A percentile compares a stretch with the other conserved stretches of the same genome.
These are phyloP conservation scores for Indri indri DNA, from an alignment of 2,113 vertebrate species.

Conservation along the genomic window DNA sequence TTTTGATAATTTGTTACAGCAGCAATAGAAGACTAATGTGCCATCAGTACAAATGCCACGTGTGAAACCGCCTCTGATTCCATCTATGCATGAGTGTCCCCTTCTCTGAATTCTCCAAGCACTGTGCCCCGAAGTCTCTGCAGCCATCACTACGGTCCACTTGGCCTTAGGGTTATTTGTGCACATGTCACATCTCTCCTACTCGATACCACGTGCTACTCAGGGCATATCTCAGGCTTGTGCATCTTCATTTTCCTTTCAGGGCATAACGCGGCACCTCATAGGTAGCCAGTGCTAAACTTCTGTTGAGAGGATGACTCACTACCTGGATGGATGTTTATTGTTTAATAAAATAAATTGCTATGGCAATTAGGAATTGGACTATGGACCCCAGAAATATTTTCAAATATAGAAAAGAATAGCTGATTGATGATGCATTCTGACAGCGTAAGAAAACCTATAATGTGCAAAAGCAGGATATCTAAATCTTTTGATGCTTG, in stretches of 20 bases:
- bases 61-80: not conserved
- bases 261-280: not conserved
- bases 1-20: not conserved
- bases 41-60: not conserved
- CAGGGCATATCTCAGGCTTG: not conserved
- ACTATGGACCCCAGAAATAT: not conserved
- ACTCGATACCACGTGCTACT: not conserved
- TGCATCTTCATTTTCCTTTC: not conserved
- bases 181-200: not conserved
- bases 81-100: not conserved
- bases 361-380: not conserved
- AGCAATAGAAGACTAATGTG: not conserved
- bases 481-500: not conserved
- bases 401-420: not conserved
- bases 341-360: slow-evolving; percentile 11
- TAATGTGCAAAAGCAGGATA: not conserved
- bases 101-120: not conserved
- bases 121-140: not conserved
- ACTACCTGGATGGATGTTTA: not conserved
- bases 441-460: not conserved
- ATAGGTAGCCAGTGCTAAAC: not conserved
- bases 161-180: not conserved
- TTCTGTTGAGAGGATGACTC: not conserved
- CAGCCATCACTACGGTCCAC: not conserved
- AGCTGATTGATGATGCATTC: not conserved